Evolutionary conservation across 2,797 vertebrate species (phyloP).

Genomic region (Platalea minor): DNA sequence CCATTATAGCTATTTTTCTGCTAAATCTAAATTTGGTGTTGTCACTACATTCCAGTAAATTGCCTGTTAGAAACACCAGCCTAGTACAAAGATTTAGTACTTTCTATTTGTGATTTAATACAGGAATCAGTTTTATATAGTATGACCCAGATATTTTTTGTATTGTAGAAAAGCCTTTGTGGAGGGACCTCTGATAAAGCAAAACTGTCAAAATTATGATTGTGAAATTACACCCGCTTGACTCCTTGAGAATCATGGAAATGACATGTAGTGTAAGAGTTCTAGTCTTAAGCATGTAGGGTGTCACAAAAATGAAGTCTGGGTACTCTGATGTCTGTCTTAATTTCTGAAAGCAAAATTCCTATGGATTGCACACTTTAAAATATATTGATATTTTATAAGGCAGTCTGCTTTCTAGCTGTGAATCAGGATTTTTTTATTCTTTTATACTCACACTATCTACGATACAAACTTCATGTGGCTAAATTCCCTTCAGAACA

Average conservation of each 20-base stretch:
- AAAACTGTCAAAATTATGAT: background rate
- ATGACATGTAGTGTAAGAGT: rapidly evolving
- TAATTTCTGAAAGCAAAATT: background rate
- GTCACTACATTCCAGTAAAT: background rate
- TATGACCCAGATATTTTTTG: background rate
- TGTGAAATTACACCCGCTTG: rapidly evolving
- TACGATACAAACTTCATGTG: rapidly evolving
- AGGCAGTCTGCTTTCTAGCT: background rate
- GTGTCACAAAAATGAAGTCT: background rate
- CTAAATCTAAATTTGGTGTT: background rate
- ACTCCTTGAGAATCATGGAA: background rate
- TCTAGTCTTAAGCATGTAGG: background rate
- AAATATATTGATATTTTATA: background rate
- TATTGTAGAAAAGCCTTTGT: background rate
- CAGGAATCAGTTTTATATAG: background rate
- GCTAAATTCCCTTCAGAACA: background rate
- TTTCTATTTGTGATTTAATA: background rate
- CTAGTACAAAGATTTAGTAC: background rate
- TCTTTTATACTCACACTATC: background rate
- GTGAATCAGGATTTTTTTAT: rapidly evolving
- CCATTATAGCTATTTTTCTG: background rate
- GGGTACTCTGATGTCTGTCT: background rate
- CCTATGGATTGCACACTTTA: background rate
- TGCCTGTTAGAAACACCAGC: background rate
- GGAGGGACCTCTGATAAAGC: background rate